Evolutionary conservation across 2,888 invertebrate species (phyloP).

Genomic region (Flexamia atlantica): DNA sequence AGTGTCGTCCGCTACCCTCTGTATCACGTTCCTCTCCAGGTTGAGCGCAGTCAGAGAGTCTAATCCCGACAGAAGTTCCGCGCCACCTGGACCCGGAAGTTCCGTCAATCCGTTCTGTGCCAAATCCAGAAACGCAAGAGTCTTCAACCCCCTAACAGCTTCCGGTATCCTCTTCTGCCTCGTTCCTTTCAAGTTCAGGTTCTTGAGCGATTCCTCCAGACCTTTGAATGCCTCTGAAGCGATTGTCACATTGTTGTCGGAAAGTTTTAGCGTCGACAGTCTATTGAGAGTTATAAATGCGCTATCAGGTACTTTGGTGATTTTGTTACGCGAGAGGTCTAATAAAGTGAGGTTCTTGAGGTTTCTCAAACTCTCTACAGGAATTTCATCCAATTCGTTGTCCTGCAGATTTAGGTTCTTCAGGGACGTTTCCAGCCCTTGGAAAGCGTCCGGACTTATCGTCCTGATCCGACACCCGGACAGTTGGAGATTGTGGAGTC

Average conservation of each 20-base stretch:
- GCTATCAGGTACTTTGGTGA: slow-evolving; percentile 84
- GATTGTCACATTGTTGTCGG: slow-evolving; percentile 91
- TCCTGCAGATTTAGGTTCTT: slow-evolving; percentile 90
- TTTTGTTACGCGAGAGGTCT: slow-evolving; percentile 90
- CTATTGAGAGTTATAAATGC: slow-evolving; percentile 86
- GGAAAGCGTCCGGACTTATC: slow-evolving; percentile 86
- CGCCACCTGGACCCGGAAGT: slow-evolving; percentile 84
- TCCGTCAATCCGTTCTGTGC: slow-evolving; percentile 93
- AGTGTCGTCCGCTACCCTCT: slow-evolving; percentile 85
- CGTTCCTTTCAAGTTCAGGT: slow-evolving; percentile 93
- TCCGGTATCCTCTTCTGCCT: slow-evolving; percentile 88
- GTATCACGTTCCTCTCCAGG: slow-evolving; percentile 92
- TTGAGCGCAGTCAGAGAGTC: slow-evolving; percentile 91
- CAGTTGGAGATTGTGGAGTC: slow-evolving; percentile 89
- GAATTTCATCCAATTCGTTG: slow-evolving; percentile 88
- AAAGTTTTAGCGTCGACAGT: slow-evolving; percentile 89
- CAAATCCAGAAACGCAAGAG: slow-evolving; percentile 91
- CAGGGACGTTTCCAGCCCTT: slow-evolving; percentile 88
- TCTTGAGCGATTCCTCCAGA: slow-evolving; percentile 89
- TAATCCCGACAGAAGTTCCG: slow-evolving; percentile 85
- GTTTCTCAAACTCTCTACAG: slow-evolving; percentile 83
- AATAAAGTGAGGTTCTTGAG: slow-evolving; percentile 86
- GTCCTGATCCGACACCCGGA: slow-evolving; percentile 88
- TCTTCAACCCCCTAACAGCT: slow-evolving; percentile 86
- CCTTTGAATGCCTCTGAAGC: slow-evolving; percentile 85